These are phyloP conservation scores for Drosophila takahashii DNA, from an alignment of 1,140 invertebrate genomes.

Conservation along the genomic window DNA sequence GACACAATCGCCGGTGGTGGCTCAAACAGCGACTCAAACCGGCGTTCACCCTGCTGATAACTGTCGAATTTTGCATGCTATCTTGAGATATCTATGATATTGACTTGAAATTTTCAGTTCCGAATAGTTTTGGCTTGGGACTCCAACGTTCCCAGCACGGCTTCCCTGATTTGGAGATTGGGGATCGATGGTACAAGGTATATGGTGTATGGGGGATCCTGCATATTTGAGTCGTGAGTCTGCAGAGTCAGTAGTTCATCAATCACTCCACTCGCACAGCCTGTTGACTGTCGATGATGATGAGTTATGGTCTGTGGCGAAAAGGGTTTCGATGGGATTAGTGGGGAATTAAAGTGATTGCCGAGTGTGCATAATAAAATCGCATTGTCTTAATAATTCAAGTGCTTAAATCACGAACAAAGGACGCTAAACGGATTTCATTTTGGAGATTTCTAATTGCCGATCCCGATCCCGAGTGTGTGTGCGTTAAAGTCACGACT, in stretches of 20 bases:
- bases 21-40: constrained; percentile 7
- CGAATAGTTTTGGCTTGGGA: neutral
- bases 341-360: neutral
- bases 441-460: too few species aligned
- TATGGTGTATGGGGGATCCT: neutral
- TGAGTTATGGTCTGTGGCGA: constrained; percentile 14
- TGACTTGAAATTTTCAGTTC: constrained; percentile 14
- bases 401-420: neutral
- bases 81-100: neutral
- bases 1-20: constrained; percentile 15
- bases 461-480: neutral
- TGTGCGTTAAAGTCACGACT: constrained; percentile 59
- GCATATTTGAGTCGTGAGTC: constrained; percentile 41
- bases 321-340: neutral
- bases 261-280: constrained; percentile 18
- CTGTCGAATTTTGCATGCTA: constrained; percentile 39
- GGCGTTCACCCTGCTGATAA: constrained; percentile 17
- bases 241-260: constrained; percentile 22
- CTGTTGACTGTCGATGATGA: neutral
- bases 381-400: constrained; percentile 12
- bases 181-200: neutral
- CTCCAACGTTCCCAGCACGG: constrained; percentile 3
- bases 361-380: neutral
- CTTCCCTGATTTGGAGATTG: neutral
- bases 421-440: constrained; percentile 16